Conservation (phyloP, 1,140 invertebrate genomes). For the Rhizoglyphus robini region DNA sequence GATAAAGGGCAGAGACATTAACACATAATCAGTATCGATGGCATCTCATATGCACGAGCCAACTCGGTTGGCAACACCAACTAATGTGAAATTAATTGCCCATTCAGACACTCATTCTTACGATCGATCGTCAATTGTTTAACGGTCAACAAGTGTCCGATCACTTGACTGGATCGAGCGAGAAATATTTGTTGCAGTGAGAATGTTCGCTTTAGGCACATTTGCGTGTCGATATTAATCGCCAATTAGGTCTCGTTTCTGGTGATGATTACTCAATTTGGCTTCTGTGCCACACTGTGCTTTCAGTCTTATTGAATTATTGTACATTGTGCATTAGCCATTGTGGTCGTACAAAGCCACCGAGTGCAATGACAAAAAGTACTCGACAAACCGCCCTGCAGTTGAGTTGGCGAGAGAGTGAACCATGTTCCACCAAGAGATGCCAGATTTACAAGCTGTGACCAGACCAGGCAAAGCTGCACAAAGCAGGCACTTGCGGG, state of each 20-base stretch:
- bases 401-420: no score
- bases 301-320: not conserved
- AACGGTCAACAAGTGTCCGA: not conserved
- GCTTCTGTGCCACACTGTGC: not conserved
- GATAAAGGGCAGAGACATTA: slow-evolving; percentile 2
- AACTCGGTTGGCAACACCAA: not conserved
- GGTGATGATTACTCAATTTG: not conserved
- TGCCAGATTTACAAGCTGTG: no score
- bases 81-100: slow-evolving; percentile 6
- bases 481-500: no score
- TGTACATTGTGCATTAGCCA: not conserved
- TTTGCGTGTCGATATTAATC: not conserved
- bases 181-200: not conserved
- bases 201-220: not conserved
- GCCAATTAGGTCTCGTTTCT: not conserved
- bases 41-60: not conserved
- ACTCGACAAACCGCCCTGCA: no score
- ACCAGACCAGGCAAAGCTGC: no score
- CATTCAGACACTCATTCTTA: not conserved
- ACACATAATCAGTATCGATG: not conserved
- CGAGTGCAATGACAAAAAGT: not conserved
- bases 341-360: not conserved
- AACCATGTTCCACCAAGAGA: no score
- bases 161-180: no score
- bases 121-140: not conserved